Evolutionary conservation across 35 echinoderm and acorn worm genomes (phyloP), one percentile per base, ranked within the genome.

Genomic region (Stichopus chloronotus): DNA sequence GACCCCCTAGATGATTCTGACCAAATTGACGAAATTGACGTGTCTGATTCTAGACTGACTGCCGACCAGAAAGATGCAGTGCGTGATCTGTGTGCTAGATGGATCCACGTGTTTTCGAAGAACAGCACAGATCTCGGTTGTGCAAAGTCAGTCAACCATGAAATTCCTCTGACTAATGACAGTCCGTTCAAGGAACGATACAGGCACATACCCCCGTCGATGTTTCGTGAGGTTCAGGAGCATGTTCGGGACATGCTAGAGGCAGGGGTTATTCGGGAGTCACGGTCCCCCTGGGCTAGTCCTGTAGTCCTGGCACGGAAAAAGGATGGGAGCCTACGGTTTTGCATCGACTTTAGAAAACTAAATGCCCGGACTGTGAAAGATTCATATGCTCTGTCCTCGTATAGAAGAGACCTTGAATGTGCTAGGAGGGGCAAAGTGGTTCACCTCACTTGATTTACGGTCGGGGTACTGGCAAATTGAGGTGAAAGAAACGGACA

Each of bases 401-500:
- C n/a, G n/a, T n/a, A n/a, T n/a, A n/a, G n/a, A n/a, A n/a, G n/a
- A n/a, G n/a, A n/a, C n/a, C n/a, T 61, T 10, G 16, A 61, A 86
- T 16, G 80, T 30, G 8, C 24, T 83, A 53, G 80, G 80, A 17
- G 80, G 78, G 54, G 80, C 24, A 10, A 83, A 83, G 16, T 25
- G 6, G 8, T 83, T 83, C 54, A 53, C 54, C 17, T 83, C 54
- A 53, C 80, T 86, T n/a, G 58, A 74, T 19, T 20, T 90, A 13
- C 20, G 8, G 20, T 14, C 23, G 68, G 58, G 65, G 9, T 90
- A 91, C 9, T 91, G 63, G 72, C 89, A 91, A 58, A 61, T 63
- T 58, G 86, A 88, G 57, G 57, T 88, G 12, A 58, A 12, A 13
- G 79, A 94, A 23, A 56, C 85, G 5, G 92, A 94, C 52, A 90